Evolutionary conservation across 2,888 invertebrate genomes (phyloP), one percentile per base, ranked within the genome.

Genomic region (Nomada hirtipes): DNA sequence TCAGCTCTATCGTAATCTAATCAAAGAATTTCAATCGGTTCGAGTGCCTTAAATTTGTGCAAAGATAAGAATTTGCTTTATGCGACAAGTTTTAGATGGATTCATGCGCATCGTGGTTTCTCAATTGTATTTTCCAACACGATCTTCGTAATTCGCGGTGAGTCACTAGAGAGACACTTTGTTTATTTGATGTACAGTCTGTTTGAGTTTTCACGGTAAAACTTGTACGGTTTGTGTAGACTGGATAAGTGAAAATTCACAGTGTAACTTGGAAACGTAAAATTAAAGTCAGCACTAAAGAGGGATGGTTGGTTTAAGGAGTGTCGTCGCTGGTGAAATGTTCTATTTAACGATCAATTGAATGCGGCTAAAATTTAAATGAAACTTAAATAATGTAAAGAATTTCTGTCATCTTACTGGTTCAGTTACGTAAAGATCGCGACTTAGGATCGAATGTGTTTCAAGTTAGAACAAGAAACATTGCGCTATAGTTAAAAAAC

Each of bases 21-120:
- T 47, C 3, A 10, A 2, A 50, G 73, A 69, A 82, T 69, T 64
- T 71, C 57, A 77, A 74, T 77, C 26, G 63, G 63, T n/a, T 55
- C 29, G n/a, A 13, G 73, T 53, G 44, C 11, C 57, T 9, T 13
- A 59, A 68, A 68, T 20, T 61, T 44, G 44, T 71, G 18, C 4
- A 44, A 26, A 20, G 4, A 64, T 9, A 18, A 26, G n/a, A 36
- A 53, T 60, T 23, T 18, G 10, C 53, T 26, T n/a, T 3, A 4
- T 23, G 1, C 13, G 29, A 2, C 4, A 13, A 53, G 20, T 20
- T 20, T 18, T 13, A 67, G 7, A 26, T 13, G 23, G 36, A 13
- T 59, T 26, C 53, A 60, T 53, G 63, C 55, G 13, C 11, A 11
- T 23, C 13, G 18, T 47, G 20, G 15, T 23, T n/a, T n/a, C 4